Evolutionary conservation across 2,888 invertebrate genomes (phyloP).

Genomic region (Phalera bucephala): DNA sequence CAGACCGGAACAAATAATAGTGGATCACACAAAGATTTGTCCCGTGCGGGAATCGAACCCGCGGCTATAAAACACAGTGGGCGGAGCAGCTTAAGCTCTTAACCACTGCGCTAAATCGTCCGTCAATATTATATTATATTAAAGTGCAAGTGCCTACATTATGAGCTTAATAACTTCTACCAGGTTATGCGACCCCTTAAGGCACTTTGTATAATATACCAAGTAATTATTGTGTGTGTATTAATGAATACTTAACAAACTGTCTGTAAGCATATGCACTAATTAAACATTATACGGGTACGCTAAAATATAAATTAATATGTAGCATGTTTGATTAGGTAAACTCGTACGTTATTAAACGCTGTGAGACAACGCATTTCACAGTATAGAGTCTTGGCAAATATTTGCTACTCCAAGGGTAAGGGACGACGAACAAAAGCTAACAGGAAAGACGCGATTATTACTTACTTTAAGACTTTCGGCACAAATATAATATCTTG

Average conservation of each 20-base stretch:
- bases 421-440: constrained; percentile 46
- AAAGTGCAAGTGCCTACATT: too few species aligned
- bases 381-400: constrained; percentile 48
- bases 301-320: constrained; percentile 36
- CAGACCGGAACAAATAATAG: too few species aligned
- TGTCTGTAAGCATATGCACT: constrained; percentile 1
- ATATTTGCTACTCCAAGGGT: constrained; percentile 44
- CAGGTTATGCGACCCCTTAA: too few species aligned
- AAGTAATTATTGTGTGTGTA: too few species aligned
- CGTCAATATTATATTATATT: too few species aligned
- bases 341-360: constrained; percentile 49
- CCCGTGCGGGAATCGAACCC: too few species aligned
- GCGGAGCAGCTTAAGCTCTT: too few species aligned
- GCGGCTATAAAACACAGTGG: too few species aligned
- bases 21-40: too few species aligned
- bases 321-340: constrained; percentile 39
- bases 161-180: too few species aligned
- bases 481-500: constrained; percentile 37
- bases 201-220: too few species aligned
- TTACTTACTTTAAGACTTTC: constrained; percentile 42
- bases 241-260: background rate
- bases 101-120: too few species aligned
- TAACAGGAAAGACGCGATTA: constrained; percentile 43
- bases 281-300: constrained; percentile 23
- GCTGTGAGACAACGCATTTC: constrained; percentile 39